Evolutionary conservation across 1,140 invertebrate genomes (phyloP), one percentile per base, ranked within the genome.

Genomic region (Magallana gigas): DNA sequence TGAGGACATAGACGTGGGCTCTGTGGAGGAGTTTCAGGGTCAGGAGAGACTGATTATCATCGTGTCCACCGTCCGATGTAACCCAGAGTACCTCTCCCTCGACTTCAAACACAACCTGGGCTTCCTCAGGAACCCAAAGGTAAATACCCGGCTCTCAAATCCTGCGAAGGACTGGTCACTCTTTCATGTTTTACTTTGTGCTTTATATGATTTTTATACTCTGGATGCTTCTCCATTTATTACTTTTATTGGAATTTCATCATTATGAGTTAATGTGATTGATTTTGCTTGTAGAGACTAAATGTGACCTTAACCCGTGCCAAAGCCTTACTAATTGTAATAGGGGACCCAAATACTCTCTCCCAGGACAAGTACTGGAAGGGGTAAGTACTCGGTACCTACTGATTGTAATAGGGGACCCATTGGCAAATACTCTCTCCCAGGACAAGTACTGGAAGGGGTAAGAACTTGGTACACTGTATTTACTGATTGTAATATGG

Each of bases 1-100:
- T 23, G 90, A 89, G 16, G 86, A 91, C 60, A 91, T 95, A 57
- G 95, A 98, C 96, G 96, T 99, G 57, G 98, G 98, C 0, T 97
- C 97, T 8, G 98, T 99, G 4, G 98, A 99, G 95, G 98, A 99
- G 93, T 99, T 99, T 94, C 98, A 99, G 95, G 98, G 98, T 2
- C 97, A 98, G 95, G 98, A 99, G 94, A 96, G 97, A 83, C 96
- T 96, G 60, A 96, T 98, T 4, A 97, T 99, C 76, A 96, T 99
- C 1, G 95, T 99, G 57, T 98, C 97, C 6, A 97, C 97, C 0
- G 98, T 99, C 0, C 96, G 98, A 71, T 93, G 92, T 89, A 91
- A 91, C 68, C 91, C 91, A 18, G 88, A 91, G 14, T 93, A 90
- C 89, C 86, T 93, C 23, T 86, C 83, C 5, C 58, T 90, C 9